Evolutionary conservation across 2,113 vertebrate genomes (phyloP), one percentile per base, ranked within the genome.

Genomic region (Gallinago undulata): DNA sequence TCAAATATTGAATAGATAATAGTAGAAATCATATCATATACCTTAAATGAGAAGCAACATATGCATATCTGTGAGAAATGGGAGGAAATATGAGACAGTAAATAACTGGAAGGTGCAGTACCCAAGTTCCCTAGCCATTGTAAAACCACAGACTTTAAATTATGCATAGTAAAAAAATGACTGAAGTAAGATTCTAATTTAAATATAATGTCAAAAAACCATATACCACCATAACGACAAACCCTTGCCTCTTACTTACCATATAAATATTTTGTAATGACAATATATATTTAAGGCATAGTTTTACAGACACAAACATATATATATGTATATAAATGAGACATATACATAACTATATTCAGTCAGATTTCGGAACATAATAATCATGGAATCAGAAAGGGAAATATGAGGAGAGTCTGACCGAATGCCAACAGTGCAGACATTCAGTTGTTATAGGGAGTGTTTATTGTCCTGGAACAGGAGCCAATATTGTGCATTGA

Each of bases 401-500:
- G 60, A 76, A 90, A 87, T 59, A 57, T 12, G 37, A 95, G 78
- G 74, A 85, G 41, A 80, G 37, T 35, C 51, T 87, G 68, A 90
- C 15, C 0, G 0, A 74, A 88, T 47, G 86, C 86, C 86, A 92
- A 47, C 50, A 89, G 55, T 28, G 30, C 67, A 92, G 75, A 70
- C 18, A 70, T 74, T 84, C 89, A 77, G 89, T 95, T 92, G 60
- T 94, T 89, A 90, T 2, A 86, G 41, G n/a, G n/a, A 89, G 51
- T 67, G n/a, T 89, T 93, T 93, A 93, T 87, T 81, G 83, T 70
- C 56, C 73, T 70, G 68, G 86, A 96, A 84, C 59, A 67, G 68
- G 16, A 84, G 80, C 72, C 80, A 93, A 93, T 86, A 94, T 81
- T 92, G 80, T 93, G 68, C 59, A 92, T 37, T 90, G 80, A 89